Base-by-base conservation (phyloP, 2,888 invertebrate genomes). In the Catocala sponsa region DNA sequence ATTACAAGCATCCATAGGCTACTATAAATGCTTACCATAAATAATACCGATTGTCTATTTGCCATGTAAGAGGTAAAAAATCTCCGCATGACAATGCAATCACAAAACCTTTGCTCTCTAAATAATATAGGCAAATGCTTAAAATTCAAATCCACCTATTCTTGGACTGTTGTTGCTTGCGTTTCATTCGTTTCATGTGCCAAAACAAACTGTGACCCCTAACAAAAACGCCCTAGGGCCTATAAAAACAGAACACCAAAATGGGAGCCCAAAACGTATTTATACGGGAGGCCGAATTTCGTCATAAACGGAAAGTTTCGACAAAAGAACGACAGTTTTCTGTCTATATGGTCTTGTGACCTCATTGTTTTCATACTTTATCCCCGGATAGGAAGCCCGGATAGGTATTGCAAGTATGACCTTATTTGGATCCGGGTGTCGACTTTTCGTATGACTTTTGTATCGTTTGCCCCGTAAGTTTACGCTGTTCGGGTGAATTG, bases 391-490 rank as follows among this genome's bases (percentile, higher is more conserved):
- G 60, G 25, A 74, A 71, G 71, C 49, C 54, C 54, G 63, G 60
- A 69, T 72, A 55, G 60, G 70, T 60, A 77, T 75, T 65, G 68
- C 62, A 55, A 54, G 42, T 58, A 67, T 48, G 38, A 41, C 56
- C 59, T 72, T 52, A 75, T 73, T 70, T 68, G 54, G 35, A 13
- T 43, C 38, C 49, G 68, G 65, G 54, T 65, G 61, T 60, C 44
- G 67, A 69, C 55, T 65, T 68, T 66, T 65, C 62, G 50, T 55
- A 43, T 47, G 68, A 65, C 54, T 70, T 72, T 64, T 72, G 70
- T 70, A 66, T 63, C 62, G 65, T 49, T 72, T 63, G 63, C 69
- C 50, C 58, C 55, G 62, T 65, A 74, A 74, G 59, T 72, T 74
- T 43, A 50, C 42, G 51, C 57, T 59, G 57, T 70, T 72, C 35